A percentile compares a stretch with the other conserved stretches of the same genome.
Conservation (phyloP, 2,113 vertebrate genomes). For the Archocentrus centrarchus region DNA sequence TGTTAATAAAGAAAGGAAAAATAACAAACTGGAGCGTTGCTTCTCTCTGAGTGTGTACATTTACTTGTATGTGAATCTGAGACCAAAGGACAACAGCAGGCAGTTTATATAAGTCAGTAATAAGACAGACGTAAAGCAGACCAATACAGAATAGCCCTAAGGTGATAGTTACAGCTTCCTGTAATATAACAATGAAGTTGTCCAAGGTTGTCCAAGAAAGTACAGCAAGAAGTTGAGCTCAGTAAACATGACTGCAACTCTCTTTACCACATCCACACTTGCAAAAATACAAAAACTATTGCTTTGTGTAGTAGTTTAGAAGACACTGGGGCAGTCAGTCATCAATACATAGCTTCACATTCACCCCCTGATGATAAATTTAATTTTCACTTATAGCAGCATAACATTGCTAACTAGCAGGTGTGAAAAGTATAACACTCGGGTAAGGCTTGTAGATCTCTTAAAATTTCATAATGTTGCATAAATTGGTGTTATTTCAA, state of each 20-base stretch:
- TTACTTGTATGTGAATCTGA: background rate
- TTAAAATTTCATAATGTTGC: background rate
- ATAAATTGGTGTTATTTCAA: no score
- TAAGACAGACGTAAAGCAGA: background rate
- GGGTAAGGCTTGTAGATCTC: background rate
- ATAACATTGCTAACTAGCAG: background rate
- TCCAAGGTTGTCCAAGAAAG: background rate
- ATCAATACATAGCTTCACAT: background rate
- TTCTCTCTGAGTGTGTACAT: background rate
- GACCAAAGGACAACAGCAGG: conserved; percentile 32
- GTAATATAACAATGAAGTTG: background rate
- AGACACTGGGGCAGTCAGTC: background rate
- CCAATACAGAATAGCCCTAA: background rate
- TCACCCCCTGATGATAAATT: background rate
- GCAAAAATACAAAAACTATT: background rate
- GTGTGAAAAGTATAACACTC: background rate
- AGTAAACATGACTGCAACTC: background rate
- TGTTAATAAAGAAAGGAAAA: conserved; percentile 19
- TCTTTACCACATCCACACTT: background rate
- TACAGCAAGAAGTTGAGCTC: background rate
- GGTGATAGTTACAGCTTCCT: background rate
- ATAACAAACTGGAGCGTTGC: background rate
- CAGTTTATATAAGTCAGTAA: conserved; percentile 23
- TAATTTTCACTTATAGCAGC: background rate
- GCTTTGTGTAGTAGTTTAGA: background rate